Evolutionary conservation across 2,113 vertebrate species (phyloP).

Genomic region (Speoplatyrhinus poulsoni): DNA sequence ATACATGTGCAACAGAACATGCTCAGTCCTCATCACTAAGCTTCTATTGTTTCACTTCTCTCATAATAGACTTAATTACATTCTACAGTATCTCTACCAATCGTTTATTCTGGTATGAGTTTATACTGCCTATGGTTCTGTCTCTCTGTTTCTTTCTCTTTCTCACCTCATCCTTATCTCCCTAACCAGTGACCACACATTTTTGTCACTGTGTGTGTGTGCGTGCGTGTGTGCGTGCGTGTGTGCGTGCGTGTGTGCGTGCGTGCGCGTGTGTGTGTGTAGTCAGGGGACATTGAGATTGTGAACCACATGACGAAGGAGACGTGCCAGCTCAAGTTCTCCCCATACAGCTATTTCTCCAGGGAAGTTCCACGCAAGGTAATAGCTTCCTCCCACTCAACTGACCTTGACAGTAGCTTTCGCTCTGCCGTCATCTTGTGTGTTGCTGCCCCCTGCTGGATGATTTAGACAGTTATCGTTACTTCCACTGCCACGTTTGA

Average conservation of each 20-base stretch:
- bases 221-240: slow-evolving; percentile 9
- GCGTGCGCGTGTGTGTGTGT: slow-evolving; percentile 19
- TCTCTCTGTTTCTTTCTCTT: neutral
- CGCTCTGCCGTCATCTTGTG: slow-evolving; percentile 25
- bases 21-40: too few species aligned
- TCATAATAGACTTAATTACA: too few species aligned
- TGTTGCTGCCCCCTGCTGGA: slow-evolving; percentile 63
- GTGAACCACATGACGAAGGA: slow-evolving; percentile 95
- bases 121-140: neutral
- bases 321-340: slow-evolving; percentile 96
- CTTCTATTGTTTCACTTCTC: too few species aligned
- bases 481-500: neutral
- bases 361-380: slow-evolving; percentile 95
- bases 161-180: slow-evolving; percentile 19
- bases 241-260: too few species aligned
- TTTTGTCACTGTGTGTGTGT: slow-evolving; percentile 5
- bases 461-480: neutral
- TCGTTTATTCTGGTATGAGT: neutral
- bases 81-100: neutral
- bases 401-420: slow-evolving; percentile 5
- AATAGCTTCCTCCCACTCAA: slow-evolving; percentile 8
- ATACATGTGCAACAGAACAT: too few species aligned
- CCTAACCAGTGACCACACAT: neutral
- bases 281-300: slow-evolving; percentile 98
- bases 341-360: slow-evolving; percentile 98